phyloP scores from a whole-genome alignment of 2,113 vertebrate species.

The Martes martes region DNA sequence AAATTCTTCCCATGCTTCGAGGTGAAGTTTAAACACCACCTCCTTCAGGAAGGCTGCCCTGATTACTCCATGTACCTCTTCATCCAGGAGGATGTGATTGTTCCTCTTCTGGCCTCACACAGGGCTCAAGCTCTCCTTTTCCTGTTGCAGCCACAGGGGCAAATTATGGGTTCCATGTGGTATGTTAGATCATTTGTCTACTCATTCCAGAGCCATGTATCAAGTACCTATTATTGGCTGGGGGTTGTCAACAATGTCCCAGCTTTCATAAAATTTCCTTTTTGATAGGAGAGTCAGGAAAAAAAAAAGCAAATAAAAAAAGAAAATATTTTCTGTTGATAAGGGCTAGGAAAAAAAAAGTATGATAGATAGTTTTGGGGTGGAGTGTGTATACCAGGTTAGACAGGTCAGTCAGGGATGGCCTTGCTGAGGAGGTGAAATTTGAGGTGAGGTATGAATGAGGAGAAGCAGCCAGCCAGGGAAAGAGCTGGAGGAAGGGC shows the following conservation, averaged over 20 bases:
- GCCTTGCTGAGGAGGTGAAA: slow-evolving; percentile 47
- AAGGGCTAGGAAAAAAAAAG: background rate
- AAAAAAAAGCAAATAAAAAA: background rate
- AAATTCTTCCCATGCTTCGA: background rate
- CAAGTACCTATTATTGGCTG: background rate
- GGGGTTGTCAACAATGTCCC: background rate
- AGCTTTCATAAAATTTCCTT: background rate
- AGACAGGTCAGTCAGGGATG: background rate
- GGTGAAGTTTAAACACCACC: background rate
- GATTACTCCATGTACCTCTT: background rate
- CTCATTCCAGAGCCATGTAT: background rate
- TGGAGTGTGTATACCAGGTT: background rate
- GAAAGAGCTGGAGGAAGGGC: slow-evolving; percentile 31
- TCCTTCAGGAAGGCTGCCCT: background rate
- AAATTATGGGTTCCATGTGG: background rate
- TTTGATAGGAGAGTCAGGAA: background rate
- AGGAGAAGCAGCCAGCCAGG: background rate
- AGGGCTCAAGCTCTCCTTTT: background rate
- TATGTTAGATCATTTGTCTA: background rate
- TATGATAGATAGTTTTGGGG: background rate
- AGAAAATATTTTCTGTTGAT: background rate
- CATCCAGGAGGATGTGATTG: background rate
- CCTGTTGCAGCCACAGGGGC: background rate
- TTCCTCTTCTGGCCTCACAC: background rate
- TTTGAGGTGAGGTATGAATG: slow-evolving; percentile 33